These are phyloP conservation scores for Amniataba percoides DNA, from an alignment of 2,797 vertebrate genomes.

Conservation along the genomic window DNA sequence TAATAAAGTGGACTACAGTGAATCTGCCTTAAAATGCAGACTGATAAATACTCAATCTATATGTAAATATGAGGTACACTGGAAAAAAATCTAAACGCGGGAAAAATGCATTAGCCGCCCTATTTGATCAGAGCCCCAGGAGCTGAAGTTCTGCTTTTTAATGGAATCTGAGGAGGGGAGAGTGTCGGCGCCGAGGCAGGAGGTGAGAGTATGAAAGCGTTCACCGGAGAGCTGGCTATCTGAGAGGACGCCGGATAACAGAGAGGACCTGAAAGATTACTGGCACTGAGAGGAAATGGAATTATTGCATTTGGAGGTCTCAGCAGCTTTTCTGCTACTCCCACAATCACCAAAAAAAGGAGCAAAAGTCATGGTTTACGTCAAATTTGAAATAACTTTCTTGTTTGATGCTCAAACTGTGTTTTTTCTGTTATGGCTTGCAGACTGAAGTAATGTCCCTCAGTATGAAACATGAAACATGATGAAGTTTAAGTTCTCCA, in stretches of 20 bases:
- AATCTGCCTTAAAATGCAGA: conserved; percentile 81
- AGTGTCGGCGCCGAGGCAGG: conserved; percentile 64
- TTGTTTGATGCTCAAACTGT: background rate
- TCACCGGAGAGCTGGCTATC: conserved; percentile 79
- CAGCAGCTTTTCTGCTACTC: conserved; percentile 77
- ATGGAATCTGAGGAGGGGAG: conserved; percentile 82
- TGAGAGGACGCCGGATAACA: conserved; percentile 78
- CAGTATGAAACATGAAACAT: background rate
- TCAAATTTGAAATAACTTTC: conserved; percentile 60
- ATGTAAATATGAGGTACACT: conserved; percentile 87
- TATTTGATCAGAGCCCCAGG: conserved; percentile 84
- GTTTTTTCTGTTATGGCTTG: conserved; percentile 5
- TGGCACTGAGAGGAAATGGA: conserved; percentile 71
- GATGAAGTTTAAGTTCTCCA: background rate
- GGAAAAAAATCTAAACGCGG: conserved; percentile 71
- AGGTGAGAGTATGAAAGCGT: conserved; percentile 76
- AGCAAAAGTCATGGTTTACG: conserved; percentile 65
- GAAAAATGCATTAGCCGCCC: conserved; percentile 83
- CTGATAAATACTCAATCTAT: conserved; percentile 91
- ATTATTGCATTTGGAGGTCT: conserved; percentile 78
- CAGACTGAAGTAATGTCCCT: background rate
- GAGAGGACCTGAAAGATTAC: conserved; percentile 80
- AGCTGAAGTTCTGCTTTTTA: conserved; percentile 86
- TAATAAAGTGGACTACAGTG: conserved; percentile 84
- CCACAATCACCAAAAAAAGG: conserved; percentile 52